Evolutionary conservation across 2,797 vertebrate species (phyloP).

Genomic region (Myotis vivesi): DNA sequence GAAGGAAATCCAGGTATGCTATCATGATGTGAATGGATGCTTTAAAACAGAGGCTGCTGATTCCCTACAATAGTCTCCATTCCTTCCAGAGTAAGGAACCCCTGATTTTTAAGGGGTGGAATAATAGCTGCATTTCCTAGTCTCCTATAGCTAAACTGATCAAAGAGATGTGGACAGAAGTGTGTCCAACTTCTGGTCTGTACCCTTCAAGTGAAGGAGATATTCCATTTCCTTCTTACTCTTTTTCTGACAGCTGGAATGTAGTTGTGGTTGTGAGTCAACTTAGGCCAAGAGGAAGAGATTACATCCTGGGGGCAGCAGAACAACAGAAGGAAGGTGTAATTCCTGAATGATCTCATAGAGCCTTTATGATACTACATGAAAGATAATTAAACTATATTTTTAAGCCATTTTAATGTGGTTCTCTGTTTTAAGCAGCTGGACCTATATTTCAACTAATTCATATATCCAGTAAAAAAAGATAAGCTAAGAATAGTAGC

Average conservation of each 20-base stretch:
- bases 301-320: not conserved
- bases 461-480: not conserved
- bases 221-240: not conserved
- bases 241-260: not conserved
- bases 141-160: not conserved
- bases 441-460: slow-evolving; percentile 13
- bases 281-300: not conserved
- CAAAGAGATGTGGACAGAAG: not conserved
- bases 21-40: not conserved
- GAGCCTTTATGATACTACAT: not conserved
- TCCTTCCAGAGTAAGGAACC: not conserved
- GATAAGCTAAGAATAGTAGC: not conserved
- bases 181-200: not conserved
- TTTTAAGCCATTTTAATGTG: not conserved
- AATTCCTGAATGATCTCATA: not conserved
- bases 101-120: not conserved
- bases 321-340: not conserved
- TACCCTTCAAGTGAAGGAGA: not conserved
- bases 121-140: not conserved
- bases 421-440: not conserved
- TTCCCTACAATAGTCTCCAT: not conserved
- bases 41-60: not conserved
- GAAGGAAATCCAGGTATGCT: not conserved
- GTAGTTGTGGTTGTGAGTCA: not conserved
- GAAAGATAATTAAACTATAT: not conserved